These are phyloP conservation scores for Oreochromis tanganicae DNA, from an alignment of 2,113 vertebrate genomes.

Conservation along the genomic window DNA sequence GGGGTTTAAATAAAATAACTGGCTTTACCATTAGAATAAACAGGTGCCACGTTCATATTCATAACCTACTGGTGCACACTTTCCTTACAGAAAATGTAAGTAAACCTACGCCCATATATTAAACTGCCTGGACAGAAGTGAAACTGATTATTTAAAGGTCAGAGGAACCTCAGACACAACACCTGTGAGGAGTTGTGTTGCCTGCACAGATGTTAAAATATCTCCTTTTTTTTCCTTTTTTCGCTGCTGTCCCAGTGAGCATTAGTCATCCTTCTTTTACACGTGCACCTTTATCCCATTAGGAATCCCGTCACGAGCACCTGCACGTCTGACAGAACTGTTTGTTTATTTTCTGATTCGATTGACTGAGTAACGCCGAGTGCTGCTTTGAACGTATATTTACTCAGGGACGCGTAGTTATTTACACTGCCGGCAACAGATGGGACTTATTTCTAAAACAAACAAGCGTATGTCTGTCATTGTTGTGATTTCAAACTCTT, in stretches of 20 bases:
- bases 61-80: not conserved
- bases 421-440: not conserved
- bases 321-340: not conserved
- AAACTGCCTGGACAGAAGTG: not conserved
- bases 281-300: not conserved
- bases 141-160: not conserved
- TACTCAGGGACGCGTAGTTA: rapidly evolving
- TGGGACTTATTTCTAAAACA: not conserved
- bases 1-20: not conserved
- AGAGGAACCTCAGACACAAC: not conserved
- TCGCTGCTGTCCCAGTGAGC: not conserved
- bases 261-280: not conserved
- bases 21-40: not conserved
- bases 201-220: not conserved
- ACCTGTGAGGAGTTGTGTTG: not conserved
- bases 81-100: not conserved
- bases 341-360: not conserved
- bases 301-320: not conserved
- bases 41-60: not conserved
- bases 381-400: not conserved
- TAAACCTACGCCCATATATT: not conserved
- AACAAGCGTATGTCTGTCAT: not conserved
- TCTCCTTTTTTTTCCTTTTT: rapidly evolving
- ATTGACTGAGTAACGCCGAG: not conserved
- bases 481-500: conserved; percentile 44